A percentile compares a stretch with the other conserved stretches of the same genome.
Conservation (phyloP, 2,797 vertebrate species). For the Hyperoplus immaculatus region DNA sequence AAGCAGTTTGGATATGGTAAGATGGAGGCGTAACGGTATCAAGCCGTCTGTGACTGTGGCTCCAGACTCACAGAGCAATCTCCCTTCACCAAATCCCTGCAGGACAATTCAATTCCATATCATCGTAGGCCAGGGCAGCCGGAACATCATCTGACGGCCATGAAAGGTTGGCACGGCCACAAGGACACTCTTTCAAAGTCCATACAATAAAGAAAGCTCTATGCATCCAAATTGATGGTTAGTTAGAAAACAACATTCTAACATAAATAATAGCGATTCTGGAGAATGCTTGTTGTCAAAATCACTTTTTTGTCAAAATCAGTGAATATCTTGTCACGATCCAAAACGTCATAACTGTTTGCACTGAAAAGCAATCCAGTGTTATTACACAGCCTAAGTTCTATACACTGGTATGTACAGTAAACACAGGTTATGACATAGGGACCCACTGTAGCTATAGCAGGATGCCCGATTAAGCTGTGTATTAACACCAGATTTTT, state of each 20-base stretch:
- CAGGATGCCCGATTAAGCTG: no score
- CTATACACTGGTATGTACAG: no score
- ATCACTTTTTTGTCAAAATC: no score
- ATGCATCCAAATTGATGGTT: neutral
- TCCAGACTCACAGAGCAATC: conserved; percentile 63
- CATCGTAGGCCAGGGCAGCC: conserved; percentile 67
- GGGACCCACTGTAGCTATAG: no score
- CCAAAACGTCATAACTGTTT: no score
- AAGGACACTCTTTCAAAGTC: conserved; percentile 41
- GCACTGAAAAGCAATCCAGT: no score
- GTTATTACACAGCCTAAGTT: no score
- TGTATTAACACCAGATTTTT: no score
- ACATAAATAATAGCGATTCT: neutral
- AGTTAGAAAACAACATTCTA: neutral
- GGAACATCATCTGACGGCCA: conserved; percentile 68
- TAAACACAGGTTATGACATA: no score
- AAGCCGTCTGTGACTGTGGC: conserved; percentile 49
- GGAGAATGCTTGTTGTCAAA: no score
- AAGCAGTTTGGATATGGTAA: conserved; percentile 54
- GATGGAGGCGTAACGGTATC: conserved; percentile 57
- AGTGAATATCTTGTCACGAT: no score
- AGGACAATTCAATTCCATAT: conserved; percentile 78
- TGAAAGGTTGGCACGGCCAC: conserved; percentile 59
- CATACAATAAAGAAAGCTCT: conserved; percentile 36
- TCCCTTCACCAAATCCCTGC: conserved; percentile 69